Conservation (phyloP, 1,140 invertebrate genomes). For the Lordiphosa collinella region DNA sequence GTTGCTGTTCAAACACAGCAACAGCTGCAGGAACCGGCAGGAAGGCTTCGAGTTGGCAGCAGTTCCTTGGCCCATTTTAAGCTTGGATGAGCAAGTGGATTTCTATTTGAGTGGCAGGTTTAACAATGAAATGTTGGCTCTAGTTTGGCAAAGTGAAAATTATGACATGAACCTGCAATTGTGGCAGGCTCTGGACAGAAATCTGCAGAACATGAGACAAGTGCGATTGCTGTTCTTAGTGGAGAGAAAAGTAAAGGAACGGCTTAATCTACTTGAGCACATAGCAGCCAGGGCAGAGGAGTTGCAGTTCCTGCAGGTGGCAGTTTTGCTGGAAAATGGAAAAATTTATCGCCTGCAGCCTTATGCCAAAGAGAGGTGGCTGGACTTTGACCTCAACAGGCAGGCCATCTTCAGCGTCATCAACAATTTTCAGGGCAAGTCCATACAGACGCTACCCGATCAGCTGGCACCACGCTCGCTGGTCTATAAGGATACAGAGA, state of each 20-base stretch:
- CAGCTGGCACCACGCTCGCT: slow-evolving; percentile 37
- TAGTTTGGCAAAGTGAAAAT: slow-evolving; percentile 25
- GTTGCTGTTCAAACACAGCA: slow-evolving; percentile 25
- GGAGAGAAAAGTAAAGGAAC: background rate
- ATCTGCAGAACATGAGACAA: slow-evolving; percentile 50
- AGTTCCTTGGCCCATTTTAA: slow-evolving; percentile 17
- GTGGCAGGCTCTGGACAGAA: slow-evolving; percentile 43
- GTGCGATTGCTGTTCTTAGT: slow-evolving; percentile 24
- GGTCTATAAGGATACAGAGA: slow-evolving; percentile 22
- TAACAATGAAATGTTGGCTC: slow-evolving; percentile 38
- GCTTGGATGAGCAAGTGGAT: slow-evolving; percentile 21
- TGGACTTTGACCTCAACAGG: background rate
- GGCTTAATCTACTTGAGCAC: background rate
- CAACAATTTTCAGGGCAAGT: slow-evolving; percentile 19
- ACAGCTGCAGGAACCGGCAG: background rate
- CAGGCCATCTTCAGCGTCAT: slow-evolving; percentile 16
- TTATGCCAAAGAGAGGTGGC: slow-evolving; percentile 24
- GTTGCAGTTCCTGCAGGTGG: slow-evolving; percentile 31
- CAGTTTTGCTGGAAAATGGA: background rate
- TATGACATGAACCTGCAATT: slow-evolving; percentile 18
- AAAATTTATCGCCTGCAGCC: slow-evolving; percentile 37
- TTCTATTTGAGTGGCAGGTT: slow-evolving; percentile 12
- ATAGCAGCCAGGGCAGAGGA: slow-evolving; percentile 1
- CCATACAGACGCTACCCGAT: slow-evolving; percentile 36
- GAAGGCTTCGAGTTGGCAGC: background rate